Conservation (phyloP, 2,888 invertebrate genomes). For the Leucophora obtusa region DNA sequence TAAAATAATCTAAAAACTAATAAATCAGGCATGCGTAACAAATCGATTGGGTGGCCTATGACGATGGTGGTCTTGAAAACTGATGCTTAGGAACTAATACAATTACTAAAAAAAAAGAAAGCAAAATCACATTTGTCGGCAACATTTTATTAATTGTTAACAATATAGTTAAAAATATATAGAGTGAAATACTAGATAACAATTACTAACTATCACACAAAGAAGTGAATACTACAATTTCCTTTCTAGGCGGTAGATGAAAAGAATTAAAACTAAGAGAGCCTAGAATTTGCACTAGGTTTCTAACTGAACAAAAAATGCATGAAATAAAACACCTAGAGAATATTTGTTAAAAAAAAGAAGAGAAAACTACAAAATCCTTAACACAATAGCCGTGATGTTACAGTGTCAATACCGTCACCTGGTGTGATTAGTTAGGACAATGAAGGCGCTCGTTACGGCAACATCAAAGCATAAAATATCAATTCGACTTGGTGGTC, state of each 20-base stretch:
- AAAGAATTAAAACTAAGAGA: conserved; percentile 38
- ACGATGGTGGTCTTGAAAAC: conserved; percentile 36
- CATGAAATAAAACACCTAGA: conserved; percentile 74
- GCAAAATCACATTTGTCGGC: conserved; percentile 42
- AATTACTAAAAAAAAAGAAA: conserved; percentile 17
- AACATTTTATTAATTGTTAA: conserved; percentile 52
- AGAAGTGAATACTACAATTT: conserved; percentile 33
- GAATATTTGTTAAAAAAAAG: neutral
- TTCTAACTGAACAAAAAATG: conserved; percentile 48
- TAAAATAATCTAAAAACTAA: neutral
- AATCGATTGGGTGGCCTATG: conserved; percentile 62
- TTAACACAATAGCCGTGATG: conserved; percentile 45
- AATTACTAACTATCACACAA: conserved; percentile 14
- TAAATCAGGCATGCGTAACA: conserved; percentile 26
- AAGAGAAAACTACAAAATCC: conserved; percentile 11
- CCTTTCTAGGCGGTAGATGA: conserved; percentile 48
- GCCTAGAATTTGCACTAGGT: conserved; percentile 71
- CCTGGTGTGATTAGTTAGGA: conserved; percentile 73
- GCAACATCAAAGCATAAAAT: conserved; percentile 77
- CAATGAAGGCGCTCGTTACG: conserved; percentile 74
- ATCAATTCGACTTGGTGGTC: conserved; percentile 77
- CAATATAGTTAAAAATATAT: conserved; percentile 56
- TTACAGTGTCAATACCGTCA: conserved; percentile 72
- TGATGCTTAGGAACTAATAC: conserved; percentile 3
- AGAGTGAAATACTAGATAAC: conserved; percentile 44